Base-by-base conservation (phyloP, 2,797 vertebrate genomes). In the Xiphophorus birchmanni region DNA sequence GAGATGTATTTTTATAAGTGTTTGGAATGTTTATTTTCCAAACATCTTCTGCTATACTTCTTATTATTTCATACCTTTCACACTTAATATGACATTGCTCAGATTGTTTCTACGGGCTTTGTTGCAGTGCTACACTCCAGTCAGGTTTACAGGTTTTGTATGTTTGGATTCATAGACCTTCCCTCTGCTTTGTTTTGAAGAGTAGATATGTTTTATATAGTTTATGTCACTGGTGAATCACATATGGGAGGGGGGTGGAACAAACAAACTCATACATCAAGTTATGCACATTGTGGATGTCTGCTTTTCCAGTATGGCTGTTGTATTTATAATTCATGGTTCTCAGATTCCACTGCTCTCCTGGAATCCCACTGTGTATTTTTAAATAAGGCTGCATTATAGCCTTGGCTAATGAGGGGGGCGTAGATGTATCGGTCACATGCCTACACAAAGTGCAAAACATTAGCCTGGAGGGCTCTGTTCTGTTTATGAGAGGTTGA, bases 241-340 rank as follows among this genome's bases (percentile, higher is more conserved):
- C 26, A 45, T 72, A 4, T 44, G 42, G n/a, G 4, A 48, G 40
- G 23, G 4, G 26, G 5, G 5, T 42, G 75, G 79, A 63, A 65
- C 82, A 78, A 83, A 86, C 83, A 77, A 82, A 86, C 90, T 85
- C 80, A 79, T 76, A 87, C 85, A 89, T 77, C 63, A 40, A 88
- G 84, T 76, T 83, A 83, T 84, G 81, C 77, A 83, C 89, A 81
- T 65, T 21, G 9, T 74, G 86, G 74, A 79, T 85, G 88, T 91
- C 83, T 87, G 83, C 82, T 86, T 86, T 90, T 87, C 82, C 88
- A 82, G 85, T 82, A 84, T 72, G 74, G 81, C 89, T 88, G 86
- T 86, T 90, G 82, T 89, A 92, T 94, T 92, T 91, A 92, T 92
- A 91, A 93, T 95, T 93, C 84, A 93, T 90, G 86, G 81, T 75